These are phyloP conservation scores for Neoascia interrupta DNA, from an alignment of 2,888 invertebrate genomes.

Conservation along the genomic window DNA sequence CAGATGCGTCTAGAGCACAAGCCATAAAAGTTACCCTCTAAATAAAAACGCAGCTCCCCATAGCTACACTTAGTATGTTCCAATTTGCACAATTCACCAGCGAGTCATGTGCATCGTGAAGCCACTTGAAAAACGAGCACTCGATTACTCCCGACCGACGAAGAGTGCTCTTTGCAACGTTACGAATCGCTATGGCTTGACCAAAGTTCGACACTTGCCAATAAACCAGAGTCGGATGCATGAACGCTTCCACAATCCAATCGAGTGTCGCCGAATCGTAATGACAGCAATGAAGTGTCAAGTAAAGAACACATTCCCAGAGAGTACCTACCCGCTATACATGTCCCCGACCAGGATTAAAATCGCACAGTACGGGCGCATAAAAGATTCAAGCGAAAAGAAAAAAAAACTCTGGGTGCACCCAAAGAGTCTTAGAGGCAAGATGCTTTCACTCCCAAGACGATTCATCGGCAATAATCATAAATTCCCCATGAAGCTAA, in stretches of 20 bases:
- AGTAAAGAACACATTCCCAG: conserved; percentile 31
- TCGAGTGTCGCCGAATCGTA: conserved; percentile 31
- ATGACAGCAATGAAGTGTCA: conserved; percentile 50
- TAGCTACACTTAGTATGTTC: background rate
- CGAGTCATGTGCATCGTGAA: background rate
- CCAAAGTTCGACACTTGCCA: conserved; percentile 36
- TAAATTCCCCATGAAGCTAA: conserved; percentile 63
- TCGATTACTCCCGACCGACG: conserved; percentile 7
- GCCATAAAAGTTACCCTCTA: background rate
- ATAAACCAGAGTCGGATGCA: conserved; percentile 48
- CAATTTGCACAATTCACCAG: conserved; percentile 8
- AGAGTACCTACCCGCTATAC: conserved; percentile 4
- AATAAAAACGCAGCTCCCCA: conserved; percentile 23
- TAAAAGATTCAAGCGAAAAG: background rate
- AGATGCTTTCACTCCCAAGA: background rate
- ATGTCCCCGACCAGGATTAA: no score
- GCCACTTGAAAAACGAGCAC: background rate
- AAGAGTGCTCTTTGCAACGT: conserved; percentile 33
- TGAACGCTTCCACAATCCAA: background rate
- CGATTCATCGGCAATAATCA: conserved; percentile 56
- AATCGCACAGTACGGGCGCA: no score
- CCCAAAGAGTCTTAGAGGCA: background rate
- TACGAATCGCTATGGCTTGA: conserved; percentile 58
- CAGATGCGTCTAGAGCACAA: conserved; percentile 33
- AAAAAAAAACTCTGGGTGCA: background rate